These are phyloP conservation scores for Pagetopsis macropterus DNA, from an alignment of 2,797 vertebrate species.

Conservation along the genomic window DNA sequence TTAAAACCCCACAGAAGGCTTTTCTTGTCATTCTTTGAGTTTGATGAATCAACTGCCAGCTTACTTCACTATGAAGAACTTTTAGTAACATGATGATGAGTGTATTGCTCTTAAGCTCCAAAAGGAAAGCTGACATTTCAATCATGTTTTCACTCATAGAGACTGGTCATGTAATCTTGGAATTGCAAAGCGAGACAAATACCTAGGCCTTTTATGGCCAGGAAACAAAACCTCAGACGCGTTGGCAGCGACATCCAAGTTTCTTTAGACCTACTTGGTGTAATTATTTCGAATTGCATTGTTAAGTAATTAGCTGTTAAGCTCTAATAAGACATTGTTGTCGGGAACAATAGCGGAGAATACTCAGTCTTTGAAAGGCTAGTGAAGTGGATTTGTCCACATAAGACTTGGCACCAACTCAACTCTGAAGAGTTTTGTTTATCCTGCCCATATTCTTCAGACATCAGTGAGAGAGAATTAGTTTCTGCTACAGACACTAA, in stretches of 20 bases:
- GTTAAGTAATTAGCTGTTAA: slow-evolving; percentile 70
- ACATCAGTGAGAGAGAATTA: slow-evolving; percentile 43
- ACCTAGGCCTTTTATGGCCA: neutral
- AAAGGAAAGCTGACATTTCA: slow-evolving; percentile 30
- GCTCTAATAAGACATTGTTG: slow-evolving; percentile 55
- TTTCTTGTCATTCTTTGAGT: slow-evolving; percentile 14
- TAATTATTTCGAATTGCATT: slow-evolving; percentile 70
- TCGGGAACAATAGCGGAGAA: slow-evolving; percentile 26
- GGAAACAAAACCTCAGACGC: slow-evolving; percentile 24
- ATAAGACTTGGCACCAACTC: slow-evolving; percentile 53
- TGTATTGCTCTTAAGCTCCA: slow-evolving; percentile 2
- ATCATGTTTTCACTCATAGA: slow-evolving; percentile 11
- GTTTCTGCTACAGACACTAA: slow-evolving; percentile 40
- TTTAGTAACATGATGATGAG: neutral
- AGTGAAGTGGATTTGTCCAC: slow-evolving; percentile 59
- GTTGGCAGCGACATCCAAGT: slow-evolving; percentile 54
- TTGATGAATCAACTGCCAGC: slow-evolving; percentile 29
- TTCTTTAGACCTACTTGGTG: slow-evolving; percentile 61
- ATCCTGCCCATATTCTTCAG: slow-evolving; percentile 53
- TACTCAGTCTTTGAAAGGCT: slow-evolving; percentile 46
- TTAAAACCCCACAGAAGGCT: neutral
- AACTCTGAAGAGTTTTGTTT: slow-evolving; percentile 56
- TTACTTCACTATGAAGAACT: slow-evolving; percentile 3
- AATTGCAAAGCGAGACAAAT: slow-evolving; percentile 19
- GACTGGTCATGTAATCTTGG: slow-evolving; percentile 14